phyloP scores from a whole-genome alignment of 2,113 vertebrate genomes.

The Neogobius melanostomus region DNA sequence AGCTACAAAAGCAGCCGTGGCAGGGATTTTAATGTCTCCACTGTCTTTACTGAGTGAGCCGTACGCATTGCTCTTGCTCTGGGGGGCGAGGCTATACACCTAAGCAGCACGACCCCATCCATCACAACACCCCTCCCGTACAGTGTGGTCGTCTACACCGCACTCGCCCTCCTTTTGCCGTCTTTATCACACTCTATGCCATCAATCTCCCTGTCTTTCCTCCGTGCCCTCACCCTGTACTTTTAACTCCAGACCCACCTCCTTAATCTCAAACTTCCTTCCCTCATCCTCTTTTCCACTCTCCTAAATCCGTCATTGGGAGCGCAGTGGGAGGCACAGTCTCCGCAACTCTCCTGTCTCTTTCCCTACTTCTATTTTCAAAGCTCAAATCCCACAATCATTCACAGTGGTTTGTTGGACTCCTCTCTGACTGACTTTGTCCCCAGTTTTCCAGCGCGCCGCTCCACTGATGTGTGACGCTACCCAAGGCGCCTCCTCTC shows the following conservation, averaged over 20 bases:
- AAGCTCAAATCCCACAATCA: conserved; percentile 68
- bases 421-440: conserved; percentile 51
- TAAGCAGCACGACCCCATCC: conserved; percentile 57
- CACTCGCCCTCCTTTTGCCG: conserved; percentile 36
- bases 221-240: conserved; percentile 32
- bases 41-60: not conserved
- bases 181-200: conserved; percentile 58
- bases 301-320: conserved; percentile 36
- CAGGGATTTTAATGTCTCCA: not conserved
- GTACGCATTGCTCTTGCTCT: conserved; percentile 27
- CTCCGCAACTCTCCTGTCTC: conserved; percentile 4
- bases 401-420: conserved; percentile 68
- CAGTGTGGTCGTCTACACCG: conserved; percentile 65
- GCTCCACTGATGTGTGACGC: conserved; percentile 72
- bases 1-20: too few relatives aligned
- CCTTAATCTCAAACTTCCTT: conserved; percentile 40
- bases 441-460: conserved; percentile 40
- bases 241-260: conserved; percentile 33
- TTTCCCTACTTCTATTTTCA: conserved; percentile 44
- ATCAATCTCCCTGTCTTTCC: conserved; percentile 46
- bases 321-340: conserved; percentile 17
- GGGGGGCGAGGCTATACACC: conserved; percentile 18
- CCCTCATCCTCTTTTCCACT: conserved; percentile 20
- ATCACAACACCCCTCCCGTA: conserved; percentile 66
- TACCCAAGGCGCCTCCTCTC: conserved; percentile 42